A percentile compares a stretch with the other conserved stretches of the same genome.
phyloP scores from a whole-genome alignment of 35 echinoderm and acorn worm genomes.

The Apostichopus californicus region DNA sequence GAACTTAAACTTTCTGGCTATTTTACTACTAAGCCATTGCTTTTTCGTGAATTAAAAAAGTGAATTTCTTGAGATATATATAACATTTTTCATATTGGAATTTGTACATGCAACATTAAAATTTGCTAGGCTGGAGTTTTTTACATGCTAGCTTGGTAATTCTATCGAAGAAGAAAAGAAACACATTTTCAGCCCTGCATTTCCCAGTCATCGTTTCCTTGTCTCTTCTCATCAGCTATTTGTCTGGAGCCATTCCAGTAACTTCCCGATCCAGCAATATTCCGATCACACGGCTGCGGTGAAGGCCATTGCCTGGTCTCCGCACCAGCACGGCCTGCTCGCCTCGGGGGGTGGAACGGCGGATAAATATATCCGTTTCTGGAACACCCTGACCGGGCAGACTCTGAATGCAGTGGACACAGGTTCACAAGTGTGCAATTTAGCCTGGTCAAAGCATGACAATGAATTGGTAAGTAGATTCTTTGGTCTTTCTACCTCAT shows the following conservation, averaged over 20 bases:
- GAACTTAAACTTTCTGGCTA: too few relatives aligned
- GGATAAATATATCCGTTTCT: conserved; percentile 93
- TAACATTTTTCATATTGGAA: too few relatives aligned
- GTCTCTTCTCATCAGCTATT: conserved; percentile 66
- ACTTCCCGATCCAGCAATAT: conserved; percentile 82
- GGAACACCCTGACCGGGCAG: conserved; percentile 85
- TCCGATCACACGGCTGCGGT: conserved; percentile 92
- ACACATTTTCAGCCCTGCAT: too few relatives aligned
- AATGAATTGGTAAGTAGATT: conserved; percentile 90
- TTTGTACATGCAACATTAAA: too few relatives aligned
- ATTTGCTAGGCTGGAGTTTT: too few relatives aligned
- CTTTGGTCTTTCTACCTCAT: too few relatives aligned
- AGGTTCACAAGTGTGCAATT: conserved; percentile 98
- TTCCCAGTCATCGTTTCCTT: too few relatives aligned
- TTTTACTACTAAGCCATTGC: too few relatives aligned
- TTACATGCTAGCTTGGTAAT: too few relatives aligned
- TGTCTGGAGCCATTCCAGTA: conserved; percentile 97
- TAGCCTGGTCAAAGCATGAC: conserved; percentile 99
- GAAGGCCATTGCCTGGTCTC: conserved; percentile 99
- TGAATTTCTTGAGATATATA: too few relatives aligned
- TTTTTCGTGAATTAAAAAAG: too few relatives aligned
- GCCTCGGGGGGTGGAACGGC: conserved; percentile 97
- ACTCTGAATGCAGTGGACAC: conserved; percentile 94
- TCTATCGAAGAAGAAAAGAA: too few relatives aligned
- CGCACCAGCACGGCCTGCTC: conserved; percentile 94